A percentile compares a stretch with the other conserved stretches of the same genome.
These are phyloP conservation scores for Philypnodon macrostomus DNA, from an alignment of 2,797 vertebrate genomes.

Conservation along the genomic window DNA sequence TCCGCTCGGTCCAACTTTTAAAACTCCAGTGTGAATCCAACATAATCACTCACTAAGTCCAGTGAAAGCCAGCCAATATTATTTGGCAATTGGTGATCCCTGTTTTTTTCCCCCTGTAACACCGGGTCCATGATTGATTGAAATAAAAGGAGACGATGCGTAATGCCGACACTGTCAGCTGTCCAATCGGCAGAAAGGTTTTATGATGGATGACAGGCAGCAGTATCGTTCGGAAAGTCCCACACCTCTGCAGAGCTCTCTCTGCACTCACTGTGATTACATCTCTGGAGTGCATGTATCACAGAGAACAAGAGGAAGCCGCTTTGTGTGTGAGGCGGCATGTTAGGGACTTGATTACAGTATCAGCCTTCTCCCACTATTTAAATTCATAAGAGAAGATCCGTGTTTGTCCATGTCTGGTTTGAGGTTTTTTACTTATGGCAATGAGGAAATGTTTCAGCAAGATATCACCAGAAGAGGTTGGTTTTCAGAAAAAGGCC, in stretches of 20 bases:
- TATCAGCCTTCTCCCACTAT: slow-evolving; percentile 24
- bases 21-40: slow-evolving; percentile 25
- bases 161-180: slow-evolving; percentile 68
- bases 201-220: slow-evolving; percentile 69
- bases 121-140: slow-evolving; percentile 59
- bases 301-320: slow-evolving; percentile 16
- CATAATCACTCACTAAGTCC: slow-evolving; percentile 48
- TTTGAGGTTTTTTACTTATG: too few relatives aligned
- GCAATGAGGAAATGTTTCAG: too few relatives aligned
- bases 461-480: too few relatives aligned
- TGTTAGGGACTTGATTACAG: slow-evolving; percentile 55
- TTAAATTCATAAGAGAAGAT: slow-evolving; percentile 19
- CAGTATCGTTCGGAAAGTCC: slow-evolving; percentile 61
- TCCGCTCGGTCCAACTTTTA: slow-evolving; percentile 21
- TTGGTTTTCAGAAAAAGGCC: too few relatives aligned
- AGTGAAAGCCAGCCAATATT: slow-evolving; percentile 64
- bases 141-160: slow-evolving; percentile 67
- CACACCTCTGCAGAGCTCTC: slow-evolving; percentile 67
- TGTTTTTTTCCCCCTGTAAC: slow-evolving; percentile 27
- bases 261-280: slow-evolving; percentile 73
- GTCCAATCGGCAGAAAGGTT: slow-evolving; percentile 74
- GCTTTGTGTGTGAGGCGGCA: slow-evolving; percentile 35
- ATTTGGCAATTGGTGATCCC: slow-evolving; percentile 57
- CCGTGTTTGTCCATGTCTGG: slow-evolving; percentile 20
- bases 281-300: slow-evolving; percentile 42